Conservation (phyloP, 2,797 vertebrate species). For the Brachyrhaphis roseni region DNA sequence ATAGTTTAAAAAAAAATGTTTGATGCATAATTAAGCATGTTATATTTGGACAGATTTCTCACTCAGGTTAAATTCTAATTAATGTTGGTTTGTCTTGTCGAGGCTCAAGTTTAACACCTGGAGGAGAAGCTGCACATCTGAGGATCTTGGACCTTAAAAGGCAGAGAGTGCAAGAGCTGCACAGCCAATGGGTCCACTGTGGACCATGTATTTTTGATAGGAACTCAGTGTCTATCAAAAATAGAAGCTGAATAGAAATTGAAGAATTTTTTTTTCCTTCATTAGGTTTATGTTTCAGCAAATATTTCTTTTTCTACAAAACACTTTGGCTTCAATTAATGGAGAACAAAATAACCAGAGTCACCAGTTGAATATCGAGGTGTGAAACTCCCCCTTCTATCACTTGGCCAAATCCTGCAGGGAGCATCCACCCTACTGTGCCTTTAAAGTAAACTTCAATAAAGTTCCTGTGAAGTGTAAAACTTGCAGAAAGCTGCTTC, state of each 20-base stretch:
- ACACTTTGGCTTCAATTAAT: background rate
- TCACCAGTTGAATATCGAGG: background rate
- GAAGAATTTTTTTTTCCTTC: background rate
- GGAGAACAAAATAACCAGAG: background rate
- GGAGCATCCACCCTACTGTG: background rate
- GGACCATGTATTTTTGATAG: background rate
- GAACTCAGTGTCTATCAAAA: background rate
- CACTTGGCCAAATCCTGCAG: background rate
- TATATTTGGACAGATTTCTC: background rate
- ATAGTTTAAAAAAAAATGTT: background rate
- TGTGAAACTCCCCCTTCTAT: background rate
- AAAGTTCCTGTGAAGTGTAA: background rate
- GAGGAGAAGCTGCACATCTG: conserved; percentile 5
- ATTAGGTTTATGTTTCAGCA: background rate
- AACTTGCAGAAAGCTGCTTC: background rate
- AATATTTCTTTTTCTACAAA: background rate
- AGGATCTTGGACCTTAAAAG: background rate
- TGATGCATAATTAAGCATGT: background rate
- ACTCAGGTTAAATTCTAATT: background rate
- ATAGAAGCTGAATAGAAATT: too few relatives aligned
- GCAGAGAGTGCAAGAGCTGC: background rate
- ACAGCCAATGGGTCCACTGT: background rate
- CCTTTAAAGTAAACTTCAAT: background rate
- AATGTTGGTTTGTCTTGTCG: background rate
- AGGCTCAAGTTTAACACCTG: background rate